Evolutionary conservation across 2,113 vertebrate species (phyloP), one percentile per base, ranked within the genome.

Genomic region (Aptenodytes patagonicus): DNA sequence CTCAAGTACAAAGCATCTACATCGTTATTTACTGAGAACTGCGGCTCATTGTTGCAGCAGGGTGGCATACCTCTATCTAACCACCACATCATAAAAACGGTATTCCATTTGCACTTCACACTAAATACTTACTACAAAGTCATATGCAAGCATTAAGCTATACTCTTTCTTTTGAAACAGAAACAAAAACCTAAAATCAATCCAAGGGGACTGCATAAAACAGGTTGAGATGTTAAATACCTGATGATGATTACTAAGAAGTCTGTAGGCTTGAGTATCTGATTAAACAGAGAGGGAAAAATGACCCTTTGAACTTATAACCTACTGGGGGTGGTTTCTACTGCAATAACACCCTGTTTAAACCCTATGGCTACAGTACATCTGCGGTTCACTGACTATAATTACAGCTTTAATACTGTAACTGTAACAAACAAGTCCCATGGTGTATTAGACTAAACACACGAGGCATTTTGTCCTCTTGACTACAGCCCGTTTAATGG

Each of bases 381-480:
- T 97, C 95, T 98, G 97, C 10, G 96, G 97, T 98, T 98, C 98
- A 98, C 97, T 97, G 96, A 51, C 92, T 97, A 94, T 98, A 97
- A 98, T 98, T 98, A 97, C 96, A 94, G 96, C 95, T 97, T 96
- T 97, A 98, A 98, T 96, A 98, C 94, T 95, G 95, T 96, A 97
- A 98, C 98, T 97, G 90, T 83, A 96, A 97, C 95, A 96, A 97
- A 97, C 87, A 96, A 92, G 97, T 95, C 95, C 97, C 97, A 94
- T 79, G 93, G 95, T 95, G 80, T 89, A 91, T 91, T 92, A 95
- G 89, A 95, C 87, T 93, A 97, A 97, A 97, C 90, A 96, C 70
- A 93, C 5, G 44, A 96, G 92, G 95, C 96, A 96, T 89, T 96
- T 85, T 87, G 89, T 97, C 95, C 93, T 97, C 97, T 97, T 51